Base-by-base conservation (phyloP, 2,113 vertebrate genomes). In the Ammodytes marinus region DNA sequence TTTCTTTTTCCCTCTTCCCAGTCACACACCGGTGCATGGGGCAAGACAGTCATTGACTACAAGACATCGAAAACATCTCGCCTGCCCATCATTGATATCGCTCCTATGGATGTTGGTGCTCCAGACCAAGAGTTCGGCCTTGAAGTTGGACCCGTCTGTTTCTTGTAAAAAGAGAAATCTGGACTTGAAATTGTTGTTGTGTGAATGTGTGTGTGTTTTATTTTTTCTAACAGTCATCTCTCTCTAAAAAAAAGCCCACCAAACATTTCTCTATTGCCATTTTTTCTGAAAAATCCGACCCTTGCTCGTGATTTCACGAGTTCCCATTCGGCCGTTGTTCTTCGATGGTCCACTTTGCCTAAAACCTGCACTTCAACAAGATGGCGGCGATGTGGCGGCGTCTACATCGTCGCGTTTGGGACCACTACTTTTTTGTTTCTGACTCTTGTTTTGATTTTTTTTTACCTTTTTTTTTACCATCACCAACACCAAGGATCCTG, bases 91-190 rank as follows among this genome's bases (percentile, higher is more conserved):
- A 98, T 97, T 91, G 98, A 99, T 92, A 96, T 99, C 94, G 98
- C 98, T 90, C 98, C 97, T 93, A 97, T 99, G 98, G 98, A 99
- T 94, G 84, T 99, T 95, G 98, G 98, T 92, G 95, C 96, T 94
- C 94, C 97, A 90, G 96, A 99, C 94, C 98, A 99, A 96, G 98
- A 99, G 97, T 99, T 99, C 86, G 98, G 98, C 95, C 80, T 98
- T 84, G 94, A 98, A 94, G 77, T 99, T 93, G 95, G 98, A 96
- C 96, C 98, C 75, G 98, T 95, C 94, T 99, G 98, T 96, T 99
- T 98, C 97, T 97, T 99, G 98, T 99, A 98, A 98, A 97, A 97
- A 97, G 88, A 97, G 96, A 97, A 97, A 97, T 97, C 96, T 97
- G 97, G 97, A 98, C 97, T 98, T 97, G 94, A 97, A 97, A 96